These are phyloP conservation scores for Notodromas monacha DNA, from an alignment of 2,888 invertebrate genomes.

Conservation along the genomic window DNA sequence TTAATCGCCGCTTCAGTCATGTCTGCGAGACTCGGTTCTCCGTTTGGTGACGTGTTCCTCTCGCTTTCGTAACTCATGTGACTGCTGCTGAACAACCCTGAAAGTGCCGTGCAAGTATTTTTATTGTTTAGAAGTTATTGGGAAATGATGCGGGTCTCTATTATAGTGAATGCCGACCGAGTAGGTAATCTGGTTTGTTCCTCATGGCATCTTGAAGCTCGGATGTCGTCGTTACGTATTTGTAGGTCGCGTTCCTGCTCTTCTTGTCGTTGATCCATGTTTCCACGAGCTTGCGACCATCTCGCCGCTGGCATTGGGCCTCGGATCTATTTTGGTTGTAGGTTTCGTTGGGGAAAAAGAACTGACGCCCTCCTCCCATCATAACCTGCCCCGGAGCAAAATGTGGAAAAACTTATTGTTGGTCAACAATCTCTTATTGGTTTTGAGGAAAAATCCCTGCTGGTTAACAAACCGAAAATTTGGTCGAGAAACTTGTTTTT, in stretches of 20 bases:
- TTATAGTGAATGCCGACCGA: too few relatives aligned
- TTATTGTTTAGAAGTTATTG: neutral
- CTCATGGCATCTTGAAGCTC: conserved; percentile 27
- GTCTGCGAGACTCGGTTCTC: conserved; percentile 10
- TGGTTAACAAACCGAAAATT: too few relatives aligned
- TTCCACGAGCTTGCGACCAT: conserved; percentile 36
- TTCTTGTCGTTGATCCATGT: conserved; percentile 30
- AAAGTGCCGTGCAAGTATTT: conserved; percentile 6
- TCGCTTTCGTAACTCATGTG: conserved; percentile 12
- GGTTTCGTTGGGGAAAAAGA: conserved; percentile 18
- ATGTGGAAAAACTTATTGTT: too few relatives aligned
- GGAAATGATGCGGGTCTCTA: neutral
- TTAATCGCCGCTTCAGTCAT: conserved; percentile 11
- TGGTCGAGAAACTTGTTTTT: too few relatives aligned
- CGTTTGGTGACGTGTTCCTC: conserved; percentile 8
- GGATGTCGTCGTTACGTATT: conserved; percentile 29
- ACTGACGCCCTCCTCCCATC: conserved; percentile 53
- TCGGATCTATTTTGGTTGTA: neutral
- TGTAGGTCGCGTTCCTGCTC: conserved; percentile 21
- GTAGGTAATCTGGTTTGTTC: conserved; percentile 31
- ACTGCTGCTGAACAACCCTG: conserved; percentile 11
- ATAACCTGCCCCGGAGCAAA: too few relatives aligned
- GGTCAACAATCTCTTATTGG: too few relatives aligned
- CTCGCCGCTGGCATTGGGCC: conserved; percentile 26
- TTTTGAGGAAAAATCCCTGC: too few relatives aligned